Evolutionary conservation across 2,888 invertebrate species (phyloP).

Genomic region (Trichogramma evanescens): DNA sequence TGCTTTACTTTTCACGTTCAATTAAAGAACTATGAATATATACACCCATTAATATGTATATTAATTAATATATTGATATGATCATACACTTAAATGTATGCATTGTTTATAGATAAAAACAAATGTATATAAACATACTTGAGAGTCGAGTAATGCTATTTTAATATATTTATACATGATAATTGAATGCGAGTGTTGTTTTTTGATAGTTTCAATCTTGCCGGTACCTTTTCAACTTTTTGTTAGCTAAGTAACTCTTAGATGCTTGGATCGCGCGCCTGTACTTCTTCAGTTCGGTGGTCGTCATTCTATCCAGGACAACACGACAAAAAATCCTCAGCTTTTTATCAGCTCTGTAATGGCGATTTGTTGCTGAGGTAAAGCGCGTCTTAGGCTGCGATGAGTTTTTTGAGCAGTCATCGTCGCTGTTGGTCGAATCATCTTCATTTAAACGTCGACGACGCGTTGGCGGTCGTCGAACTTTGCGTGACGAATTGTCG

Average conservation of each 20-base stretch:
- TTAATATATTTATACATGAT: too few species aligned
- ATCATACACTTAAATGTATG: too few species aligned
- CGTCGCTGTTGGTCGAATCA: not conserved
- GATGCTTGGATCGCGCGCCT: constrained; percentile 33
- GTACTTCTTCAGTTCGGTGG: constrained; percentile 28
- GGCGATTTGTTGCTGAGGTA: constrained; percentile 13
- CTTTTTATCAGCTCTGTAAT: constrained; percentile 31
- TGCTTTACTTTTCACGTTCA: too few species aligned
- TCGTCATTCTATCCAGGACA: constrained; percentile 28
- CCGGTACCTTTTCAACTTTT: constrained; percentile 37
- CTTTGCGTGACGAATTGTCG: not conserved
- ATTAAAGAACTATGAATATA: too few species aligned
- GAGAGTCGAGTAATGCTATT: too few species aligned
- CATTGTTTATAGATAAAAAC: too few species aligned
- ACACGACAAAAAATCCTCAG: constrained; percentile 30
- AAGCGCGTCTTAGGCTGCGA: too few species aligned
- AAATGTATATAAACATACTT: too few species aligned
- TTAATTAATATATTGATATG: too few species aligned
- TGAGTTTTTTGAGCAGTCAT: not conserved
- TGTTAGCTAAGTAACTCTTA: constrained; percentile 33
- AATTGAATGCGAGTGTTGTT: too few species aligned
- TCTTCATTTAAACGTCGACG: not conserved
- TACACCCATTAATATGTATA: too few species aligned
- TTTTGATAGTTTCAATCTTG: not conserved
- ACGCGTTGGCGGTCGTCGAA: not conserved